phyloP scores from a whole-genome alignment of 2,888 invertebrate genomes.

The Gymnoscelis rufifasciata region DNA sequence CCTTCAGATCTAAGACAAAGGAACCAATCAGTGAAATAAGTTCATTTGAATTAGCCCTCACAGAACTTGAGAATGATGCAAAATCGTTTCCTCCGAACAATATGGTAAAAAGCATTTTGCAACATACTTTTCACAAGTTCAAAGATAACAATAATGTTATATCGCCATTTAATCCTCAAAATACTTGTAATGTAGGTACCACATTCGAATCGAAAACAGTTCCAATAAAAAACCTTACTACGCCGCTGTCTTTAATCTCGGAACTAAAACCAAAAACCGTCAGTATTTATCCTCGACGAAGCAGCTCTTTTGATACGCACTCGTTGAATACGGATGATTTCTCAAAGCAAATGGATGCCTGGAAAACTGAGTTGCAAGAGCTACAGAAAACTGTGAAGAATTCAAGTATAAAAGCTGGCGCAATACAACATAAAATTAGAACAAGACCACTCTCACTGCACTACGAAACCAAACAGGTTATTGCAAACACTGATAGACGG shows the following conservation, averaged over 20 bases:
- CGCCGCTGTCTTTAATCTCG: slow-evolving; percentile 3
- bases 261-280: slow-evolving; percentile 1
- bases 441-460: slow-evolving; percentile 13
- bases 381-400: background rate
- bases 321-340: background rate
- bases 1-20: slow-evolving; percentile 4
- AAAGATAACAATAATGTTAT: too few species aligned
- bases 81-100: background rate
- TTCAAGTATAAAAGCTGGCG: background rate
- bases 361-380: background rate
- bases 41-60: background rate
- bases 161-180: background rate
- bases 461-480: slow-evolving; percentile 8
- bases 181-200: background rate
- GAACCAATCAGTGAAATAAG: background rate
- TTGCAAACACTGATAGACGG: slow-evolving; percentile 1
- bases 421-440: slow-evolving; percentile 1
- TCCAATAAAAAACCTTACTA: background rate
- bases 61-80: slow-evolving; percentile 7
- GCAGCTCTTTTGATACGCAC: background rate
- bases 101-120: background rate
- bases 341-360: slow-evolving; percentile 1
- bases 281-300: background rate
- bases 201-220: background rate
- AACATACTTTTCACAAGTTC: too few species aligned